Evolutionary conservation across 2,888 invertebrate species (phyloP).

Genomic region (Lottia scabra): DNA sequence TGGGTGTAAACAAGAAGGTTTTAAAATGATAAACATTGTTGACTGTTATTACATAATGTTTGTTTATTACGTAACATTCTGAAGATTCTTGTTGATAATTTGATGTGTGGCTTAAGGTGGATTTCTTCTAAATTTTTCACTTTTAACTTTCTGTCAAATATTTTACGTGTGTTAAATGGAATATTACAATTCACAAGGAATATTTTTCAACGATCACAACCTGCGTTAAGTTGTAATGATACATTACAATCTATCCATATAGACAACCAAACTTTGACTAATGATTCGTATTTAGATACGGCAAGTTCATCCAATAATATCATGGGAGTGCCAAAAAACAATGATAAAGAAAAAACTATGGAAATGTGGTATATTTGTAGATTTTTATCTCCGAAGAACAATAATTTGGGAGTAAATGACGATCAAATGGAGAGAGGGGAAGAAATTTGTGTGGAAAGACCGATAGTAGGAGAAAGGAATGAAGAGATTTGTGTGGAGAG

Average conservation of each 20-base stretch:
- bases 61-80: too few species aligned
- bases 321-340: background rate
- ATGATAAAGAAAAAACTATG: conserved; percentile 9
- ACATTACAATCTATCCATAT: too few species aligned
- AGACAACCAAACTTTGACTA: too few species aligned
- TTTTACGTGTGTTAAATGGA: background rate
- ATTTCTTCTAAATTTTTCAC: background rate
- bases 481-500: background rate
- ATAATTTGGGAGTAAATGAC: background rate
- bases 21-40: too few species aligned
- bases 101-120: background rate
- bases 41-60: too few species aligned
- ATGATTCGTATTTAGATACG: too few species aligned
- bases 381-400: conserved; percentile 10
- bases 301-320: too few species aligned
- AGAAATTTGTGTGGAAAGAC: background rate
- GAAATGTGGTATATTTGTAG: conserved; percentile 25
- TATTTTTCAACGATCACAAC: background rate
- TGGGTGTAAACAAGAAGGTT: too few species aligned
- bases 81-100: background rate
- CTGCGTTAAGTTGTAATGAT: too few species aligned
- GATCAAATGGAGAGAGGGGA: background rate
- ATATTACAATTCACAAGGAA: background rate
- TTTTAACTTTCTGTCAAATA: background rate
- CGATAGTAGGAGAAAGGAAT: background rate